Conservation (phyloP, 2,113 vertebrate genomes). For the Myrmophylax atrothorax region DNA sequence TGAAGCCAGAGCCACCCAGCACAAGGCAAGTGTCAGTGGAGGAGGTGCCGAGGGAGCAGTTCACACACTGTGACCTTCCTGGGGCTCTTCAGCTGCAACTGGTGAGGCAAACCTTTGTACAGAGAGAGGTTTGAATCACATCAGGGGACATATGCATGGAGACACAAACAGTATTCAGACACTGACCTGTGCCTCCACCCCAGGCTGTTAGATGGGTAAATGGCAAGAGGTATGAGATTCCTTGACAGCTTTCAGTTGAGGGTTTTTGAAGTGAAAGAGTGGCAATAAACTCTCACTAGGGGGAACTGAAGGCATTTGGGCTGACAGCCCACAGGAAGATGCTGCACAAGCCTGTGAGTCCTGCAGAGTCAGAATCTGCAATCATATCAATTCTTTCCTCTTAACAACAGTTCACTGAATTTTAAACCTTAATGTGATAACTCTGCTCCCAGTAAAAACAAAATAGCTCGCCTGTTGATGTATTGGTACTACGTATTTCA, state of each 20-base stretch:
- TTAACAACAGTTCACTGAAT: not conserved
- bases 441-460: not conserved
- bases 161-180: not conserved
- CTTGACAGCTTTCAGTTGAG: not conserved
- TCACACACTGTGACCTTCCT: not conserved
- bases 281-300: not conserved
- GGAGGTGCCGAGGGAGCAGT: not conserved
- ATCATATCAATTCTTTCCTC: not conserved
- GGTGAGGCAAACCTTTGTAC: no score
- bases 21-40: fast-evolving
- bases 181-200: not conserved
- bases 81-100: not conserved
- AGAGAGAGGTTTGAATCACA: not conserved
- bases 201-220: not conserved
- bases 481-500: not conserved
- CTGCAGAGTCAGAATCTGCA: not conserved
- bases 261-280: not conserved
- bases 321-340: not conserved
- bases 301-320: not conserved
- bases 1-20: not conserved
- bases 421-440: not conserved
- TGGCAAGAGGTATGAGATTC: not conserved
- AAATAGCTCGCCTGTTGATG: not conserved
- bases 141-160: not conserved
- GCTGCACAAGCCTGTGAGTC: not conserved